Percentiles rank a stretch among this genome's conserved stretches.
phyloP scores from a whole-genome alignment of 2,113 vertebrate species.

The Trichechus manatus region DNA sequence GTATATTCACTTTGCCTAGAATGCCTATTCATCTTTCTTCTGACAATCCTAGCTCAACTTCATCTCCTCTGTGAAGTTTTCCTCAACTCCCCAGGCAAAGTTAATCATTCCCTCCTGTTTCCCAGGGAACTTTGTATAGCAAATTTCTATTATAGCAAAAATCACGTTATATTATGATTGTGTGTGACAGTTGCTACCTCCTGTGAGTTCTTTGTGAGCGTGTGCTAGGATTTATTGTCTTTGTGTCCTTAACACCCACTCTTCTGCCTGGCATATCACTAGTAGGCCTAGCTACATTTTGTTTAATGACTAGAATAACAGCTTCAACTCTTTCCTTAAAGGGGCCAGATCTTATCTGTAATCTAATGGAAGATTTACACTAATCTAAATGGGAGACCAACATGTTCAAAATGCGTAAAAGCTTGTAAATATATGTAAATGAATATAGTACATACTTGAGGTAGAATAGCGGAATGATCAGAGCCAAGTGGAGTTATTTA shows the following conservation, averaged over 20 bases:
- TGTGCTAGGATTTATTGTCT: conserved; percentile 7
- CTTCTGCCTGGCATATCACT: background rate
- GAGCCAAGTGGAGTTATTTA: background rate
- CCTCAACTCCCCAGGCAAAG: background rate
- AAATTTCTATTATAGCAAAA: conserved; percentile 11
- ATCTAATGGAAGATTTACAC: background rate
- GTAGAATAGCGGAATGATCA: background rate
- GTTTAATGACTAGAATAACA: conserved; percentile 35
- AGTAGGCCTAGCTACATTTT: background rate
- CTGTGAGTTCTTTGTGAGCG: background rate
- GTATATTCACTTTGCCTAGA: conserved; percentile 30
- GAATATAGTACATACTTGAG: background rate
- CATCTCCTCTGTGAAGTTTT: background rate
- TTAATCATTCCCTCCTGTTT: background rate
- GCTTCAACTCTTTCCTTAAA: background rate
- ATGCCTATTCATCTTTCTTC: conserved; percentile 18
- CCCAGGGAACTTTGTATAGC: background rate
- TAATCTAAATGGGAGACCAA: background rate
- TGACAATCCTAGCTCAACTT: background rate
- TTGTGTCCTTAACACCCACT: background rate
- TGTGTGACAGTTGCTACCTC: background rate
- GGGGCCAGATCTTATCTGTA: background rate
- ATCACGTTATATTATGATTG: background rate
- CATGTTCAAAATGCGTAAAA: conserved; percentile 1
- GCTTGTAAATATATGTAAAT: background rate